phyloP scores from a whole-genome alignment of 64 coral and sea anemone species.

The Acropora tenuis region DNA sequence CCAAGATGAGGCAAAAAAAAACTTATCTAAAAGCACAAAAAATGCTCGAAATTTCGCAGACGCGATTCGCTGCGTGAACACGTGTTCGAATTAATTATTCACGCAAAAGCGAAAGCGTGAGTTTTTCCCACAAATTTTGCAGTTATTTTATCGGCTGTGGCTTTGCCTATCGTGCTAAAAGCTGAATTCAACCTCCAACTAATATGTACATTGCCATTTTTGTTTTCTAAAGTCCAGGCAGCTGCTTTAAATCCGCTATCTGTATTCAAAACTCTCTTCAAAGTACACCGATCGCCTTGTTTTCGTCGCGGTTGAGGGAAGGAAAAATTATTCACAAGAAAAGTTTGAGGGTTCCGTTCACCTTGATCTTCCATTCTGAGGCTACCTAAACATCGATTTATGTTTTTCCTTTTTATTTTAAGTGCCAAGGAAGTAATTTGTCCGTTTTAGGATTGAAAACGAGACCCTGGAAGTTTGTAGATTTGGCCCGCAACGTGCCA shows the following conservation, averaged over 20 bases:
- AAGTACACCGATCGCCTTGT: not conserved
- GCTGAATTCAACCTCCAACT: not conserved
- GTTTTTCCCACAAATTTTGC: too few species aligned
- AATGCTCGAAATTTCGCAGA: not conserved
- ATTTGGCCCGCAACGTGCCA: not conserved
- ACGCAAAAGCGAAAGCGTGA: too few species aligned
- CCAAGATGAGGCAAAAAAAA: not conserved
- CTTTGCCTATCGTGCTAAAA: too few species aligned
- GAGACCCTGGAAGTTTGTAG: slow-evolving; percentile 1
- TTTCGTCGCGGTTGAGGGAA: not conserved
- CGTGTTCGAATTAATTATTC: too few species aligned
- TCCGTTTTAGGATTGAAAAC: not conserved
- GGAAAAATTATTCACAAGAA: too few species aligned
- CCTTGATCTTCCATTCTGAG: too few species aligned
- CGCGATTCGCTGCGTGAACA: too few species aligned
- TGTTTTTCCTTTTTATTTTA: not conserved
- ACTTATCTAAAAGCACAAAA: not conserved
- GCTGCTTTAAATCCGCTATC: slow-evolving; percentile 3
- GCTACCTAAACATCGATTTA: too few species aligned
- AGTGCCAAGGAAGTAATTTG: slow-evolving; percentile 1
- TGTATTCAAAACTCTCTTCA: not conserved
- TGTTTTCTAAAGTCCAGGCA: not conserved
- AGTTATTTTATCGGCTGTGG: too few species aligned
- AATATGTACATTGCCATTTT: not conserved
- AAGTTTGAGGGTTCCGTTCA: too few species aligned